phyloP scores from a whole-genome alignment of 2,888 invertebrate species.

The Drosophila neonasuta region DNA sequence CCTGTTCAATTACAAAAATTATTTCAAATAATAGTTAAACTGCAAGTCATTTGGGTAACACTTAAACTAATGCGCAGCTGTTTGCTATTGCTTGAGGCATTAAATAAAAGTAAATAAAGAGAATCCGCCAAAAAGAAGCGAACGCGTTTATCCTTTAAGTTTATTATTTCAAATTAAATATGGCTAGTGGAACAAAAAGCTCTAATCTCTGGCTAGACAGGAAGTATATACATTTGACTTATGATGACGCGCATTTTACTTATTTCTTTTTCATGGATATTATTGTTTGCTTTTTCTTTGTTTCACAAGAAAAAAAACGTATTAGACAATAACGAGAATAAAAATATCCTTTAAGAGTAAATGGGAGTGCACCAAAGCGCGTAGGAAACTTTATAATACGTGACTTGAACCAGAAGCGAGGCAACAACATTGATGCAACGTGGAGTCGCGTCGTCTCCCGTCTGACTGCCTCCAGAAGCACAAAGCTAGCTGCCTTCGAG shows the following conservation, averaged over 20 bases:
- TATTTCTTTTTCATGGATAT: slow-evolving; percentile 34
- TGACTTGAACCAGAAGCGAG: slow-evolving; percentile 56
- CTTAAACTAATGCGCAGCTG: neutral
- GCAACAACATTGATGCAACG: slow-evolving; percentile 16
- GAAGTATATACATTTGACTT: slow-evolving; percentile 12
- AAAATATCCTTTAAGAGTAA: slow-evolving; percentile 40
- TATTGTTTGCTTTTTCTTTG: slow-evolving; percentile 24
- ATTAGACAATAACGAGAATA: slow-evolving; percentile 39
- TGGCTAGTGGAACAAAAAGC: neutral
- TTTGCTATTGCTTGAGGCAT: neutral
- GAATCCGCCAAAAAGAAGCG: neutral
- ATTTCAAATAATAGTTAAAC: slow-evolving; percentile 11
- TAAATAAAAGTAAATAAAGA: neutral
- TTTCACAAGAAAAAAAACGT: slow-evolving; percentile 17
- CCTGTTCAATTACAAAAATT: slow-evolving; percentile 28
- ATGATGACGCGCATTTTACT: slow-evolving; percentile 28
- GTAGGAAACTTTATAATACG: slow-evolving; percentile 68
- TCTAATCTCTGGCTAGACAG: slow-evolving; percentile 3
- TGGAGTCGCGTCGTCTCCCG: slow-evolving; percentile 29
- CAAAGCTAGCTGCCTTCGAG: slow-evolving; percentile 56
- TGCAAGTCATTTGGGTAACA: neutral
- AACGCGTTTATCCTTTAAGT: neutral
- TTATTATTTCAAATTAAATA: slow-evolving; percentile 7
- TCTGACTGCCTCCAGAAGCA: slow-evolving; percentile 42
- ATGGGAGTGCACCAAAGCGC: slow-evolving; percentile 44